Percentiles rank a stretch among this genome's conserved stretches.
phyloP scores from a whole-genome alignment of 2,797 vertebrate genomes.

The Phalanger gymnotis region DNA sequence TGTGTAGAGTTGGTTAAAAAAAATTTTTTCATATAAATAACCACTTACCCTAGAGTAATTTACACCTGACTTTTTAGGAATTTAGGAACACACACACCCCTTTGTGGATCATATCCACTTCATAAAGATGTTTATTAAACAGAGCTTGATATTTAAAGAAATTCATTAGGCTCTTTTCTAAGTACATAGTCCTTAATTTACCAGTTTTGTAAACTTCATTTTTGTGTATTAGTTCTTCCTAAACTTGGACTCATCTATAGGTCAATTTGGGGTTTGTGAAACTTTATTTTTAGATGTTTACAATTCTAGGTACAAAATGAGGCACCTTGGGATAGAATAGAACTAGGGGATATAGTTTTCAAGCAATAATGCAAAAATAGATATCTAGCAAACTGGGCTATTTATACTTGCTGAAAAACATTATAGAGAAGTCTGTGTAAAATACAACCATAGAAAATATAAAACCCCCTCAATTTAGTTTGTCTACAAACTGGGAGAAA shows the following conservation, averaged over 20 bases:
- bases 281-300: background rate
- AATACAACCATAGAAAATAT: background rate
- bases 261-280: background rate
- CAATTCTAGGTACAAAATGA: constrained; percentile 30
- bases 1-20: background rate
- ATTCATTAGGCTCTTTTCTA: background rate
- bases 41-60: background rate
- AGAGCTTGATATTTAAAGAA: background rate
- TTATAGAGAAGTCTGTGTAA: background rate
- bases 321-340: constrained; percentile 1
- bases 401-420: background rate
- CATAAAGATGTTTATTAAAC: background rate
- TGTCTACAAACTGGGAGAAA: background rate
- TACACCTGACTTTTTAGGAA: background rate
- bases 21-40: background rate
- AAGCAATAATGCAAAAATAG: constrained; percentile 43
- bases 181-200: background rate
- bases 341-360: background rate
- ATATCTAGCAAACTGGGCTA: constrained; percentile 3
- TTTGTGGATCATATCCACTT: background rate
- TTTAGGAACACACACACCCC: background rate
- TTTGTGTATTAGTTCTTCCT: background rate
- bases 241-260: background rate
- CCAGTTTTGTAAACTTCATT: constrained; percentile 17
- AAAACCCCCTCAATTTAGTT: background rate